Base-by-base conservation (phyloP, 2,113 vertebrate species). In the Fregetta grallaria region DNA sequence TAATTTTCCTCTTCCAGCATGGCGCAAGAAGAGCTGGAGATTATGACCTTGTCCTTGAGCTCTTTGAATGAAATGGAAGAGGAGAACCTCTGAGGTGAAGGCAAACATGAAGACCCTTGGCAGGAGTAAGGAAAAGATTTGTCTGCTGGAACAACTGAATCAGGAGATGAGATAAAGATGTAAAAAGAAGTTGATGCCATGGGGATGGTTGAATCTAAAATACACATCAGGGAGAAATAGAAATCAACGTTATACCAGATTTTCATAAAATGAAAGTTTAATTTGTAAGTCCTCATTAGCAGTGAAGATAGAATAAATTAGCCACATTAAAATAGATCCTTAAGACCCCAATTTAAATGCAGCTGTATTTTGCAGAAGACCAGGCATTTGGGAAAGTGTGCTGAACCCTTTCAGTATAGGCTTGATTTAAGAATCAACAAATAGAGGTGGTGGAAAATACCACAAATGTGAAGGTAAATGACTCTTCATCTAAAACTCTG, bases 121-220 rank as follows among this genome's bases (percentile, higher is more conserved):
- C 40, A 84, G 50, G 15, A 11, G 19, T 49, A 73, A 71, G 38
- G 18, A 87, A 90, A 63, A 68, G 44, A 34, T 72, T 45, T 49
- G 34, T 94, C 94, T 77, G 93, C 82, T 17, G 78, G 65, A 78
- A 74, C 52, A 52, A 93, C 80, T 27, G 81, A 91, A 16, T 67
- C 20, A 7, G 94, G 90, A 76, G 94, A 67, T 2, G 63, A 96
- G 29, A 75, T 4, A 38, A 97, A 96, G 34, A 92, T 55, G 42
- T 96, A 95, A 89, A 94, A 95, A 77, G 27, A 94, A 40, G 92
- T 42, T 53, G 91, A 81, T 81, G 61, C 83, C 45, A 95, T 70
- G 36, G 97, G 97, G 50, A 83, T 42, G 30, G 91, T 11, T 65
- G 87, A 96, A 58, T 94, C 96, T 97, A 63, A 93, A 98, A 97